Conservation (phyloP, 1,140 invertebrate genomes). For the Rhyacophila brunnea region DNA sequence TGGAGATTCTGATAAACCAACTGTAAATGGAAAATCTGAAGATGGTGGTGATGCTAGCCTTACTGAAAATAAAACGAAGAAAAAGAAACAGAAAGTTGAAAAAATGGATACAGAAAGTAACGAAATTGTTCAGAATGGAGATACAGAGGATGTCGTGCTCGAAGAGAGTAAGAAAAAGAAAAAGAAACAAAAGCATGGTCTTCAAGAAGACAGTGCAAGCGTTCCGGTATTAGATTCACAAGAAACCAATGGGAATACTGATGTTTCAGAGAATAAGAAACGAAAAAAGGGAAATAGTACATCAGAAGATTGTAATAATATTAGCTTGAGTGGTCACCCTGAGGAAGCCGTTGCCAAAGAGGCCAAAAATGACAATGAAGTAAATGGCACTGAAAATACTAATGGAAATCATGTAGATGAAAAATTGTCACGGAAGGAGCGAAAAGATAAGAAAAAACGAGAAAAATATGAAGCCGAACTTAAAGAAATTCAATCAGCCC, state of each 20-base stretch:
- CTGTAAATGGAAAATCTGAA: constrained; percentile 11
- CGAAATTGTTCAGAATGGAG: neutral
- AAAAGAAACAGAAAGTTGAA: constrained; percentile 40
- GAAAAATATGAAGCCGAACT: constrained; percentile 53
- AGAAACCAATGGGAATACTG: constrained; percentile 21
- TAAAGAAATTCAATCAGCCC: constrained; percentile 31
- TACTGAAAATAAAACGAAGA: constrained; percentile 39
- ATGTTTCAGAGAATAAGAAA: constrained; percentile 27
- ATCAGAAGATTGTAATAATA: constrained; percentile 31
- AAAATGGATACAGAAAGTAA: constrained; percentile 11
- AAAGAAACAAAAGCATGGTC: neutral
- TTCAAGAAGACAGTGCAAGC: neutral
- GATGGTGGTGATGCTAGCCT: neutral
- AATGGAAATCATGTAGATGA: constrained; percentile 38
- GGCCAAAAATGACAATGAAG: constrained; percentile 21
- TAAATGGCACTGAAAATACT: constrained; percentile 23
- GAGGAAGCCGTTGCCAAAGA: no score
- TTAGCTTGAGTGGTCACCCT: constrained; percentile 37
- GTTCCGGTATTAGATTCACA: constrained; percentile 6
- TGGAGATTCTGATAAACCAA: neutral
- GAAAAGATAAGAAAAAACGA: constrained; percentile 55
- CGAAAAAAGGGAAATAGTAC: constrained; percentile 25
- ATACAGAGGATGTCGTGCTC: neutral
- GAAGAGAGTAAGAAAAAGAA: constrained; percentile 5
- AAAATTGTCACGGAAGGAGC: constrained; percentile 55